Evolutionary conservation across 1,140 invertebrate genomes (phyloP).

Genomic region (Epicauta chinensis): DNA sequence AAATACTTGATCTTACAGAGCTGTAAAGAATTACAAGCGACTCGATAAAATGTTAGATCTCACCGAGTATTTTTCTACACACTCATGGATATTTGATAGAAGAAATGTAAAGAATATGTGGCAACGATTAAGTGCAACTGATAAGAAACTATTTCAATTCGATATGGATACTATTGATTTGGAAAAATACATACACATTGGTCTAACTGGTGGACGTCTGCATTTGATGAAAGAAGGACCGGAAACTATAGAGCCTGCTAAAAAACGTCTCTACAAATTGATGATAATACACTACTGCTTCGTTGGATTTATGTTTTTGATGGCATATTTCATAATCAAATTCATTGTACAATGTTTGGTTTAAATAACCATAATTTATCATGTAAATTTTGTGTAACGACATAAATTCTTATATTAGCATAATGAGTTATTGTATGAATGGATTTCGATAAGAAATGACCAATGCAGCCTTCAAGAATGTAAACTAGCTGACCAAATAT

Average conservation of each 20-base stretch:
- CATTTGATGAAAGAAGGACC: conserved; percentile 9
- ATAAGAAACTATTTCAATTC: conserved; percentile 1
- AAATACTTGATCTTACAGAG: no score
- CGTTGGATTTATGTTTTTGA: not conserved
- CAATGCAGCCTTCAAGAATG: no score
- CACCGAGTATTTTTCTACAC: not conserved
- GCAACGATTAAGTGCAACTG: not conserved
- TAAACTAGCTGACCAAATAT: no score
- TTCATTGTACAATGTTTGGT: no score
- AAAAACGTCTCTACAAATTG: not conserved
- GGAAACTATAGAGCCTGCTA: conserved; percentile 1
- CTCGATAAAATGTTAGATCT: no score
- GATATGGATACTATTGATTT: conserved; percentile 4
- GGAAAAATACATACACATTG: not conserved
- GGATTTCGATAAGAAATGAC: no score
- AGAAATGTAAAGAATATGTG: not conserved
- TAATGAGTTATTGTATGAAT: no score
- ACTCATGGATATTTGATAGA: not conserved
- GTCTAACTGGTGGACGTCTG: not conserved
- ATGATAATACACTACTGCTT: conserved; percentile 1
- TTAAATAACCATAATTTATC: no score
- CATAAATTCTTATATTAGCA: no score
- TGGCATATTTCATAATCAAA: no score
- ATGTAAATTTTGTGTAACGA: no score
- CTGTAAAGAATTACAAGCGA: no score